Base-by-base conservation (phyloP, 2,797 vertebrate genomes). In the Phrynocephalus vlangalii region DNA sequence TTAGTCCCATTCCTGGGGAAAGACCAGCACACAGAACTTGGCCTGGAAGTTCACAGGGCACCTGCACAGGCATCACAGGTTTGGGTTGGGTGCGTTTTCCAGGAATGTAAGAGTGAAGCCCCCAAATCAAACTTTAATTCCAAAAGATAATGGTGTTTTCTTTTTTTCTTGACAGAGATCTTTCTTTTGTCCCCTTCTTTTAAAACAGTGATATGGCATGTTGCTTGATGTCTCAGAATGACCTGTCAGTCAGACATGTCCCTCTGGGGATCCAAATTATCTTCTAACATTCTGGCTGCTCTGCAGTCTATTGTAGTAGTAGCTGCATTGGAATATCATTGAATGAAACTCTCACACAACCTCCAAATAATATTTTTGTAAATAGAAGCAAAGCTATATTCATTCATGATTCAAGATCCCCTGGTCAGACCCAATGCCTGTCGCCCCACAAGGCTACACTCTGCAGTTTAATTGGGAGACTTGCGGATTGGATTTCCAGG, bases 261-360 rank as follows among this genome's bases (percentile, higher is more conserved):
- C 92, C 90, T 93, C 90, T 86, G 94, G 92, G 87, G 81, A 93
- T 93, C 86, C 86, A 82, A 88, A 77, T 89, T 77, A 85, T 86
- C 79, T 0, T n/a, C 75, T 82, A 91, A 0, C 90, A 93, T 94
- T 92, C 94, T 91, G 94, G 91, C 94, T 94, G 92, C 75, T 48
- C 50, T 67, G 44, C 22, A 48, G 22, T 94, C 92, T 93, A 90
- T 87, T 91, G 91, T 91, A 92, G 93, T 91, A 93, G 93, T 91
- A 93, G n/a, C n/a, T 24, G 13, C 16, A 15, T 18, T 68, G 26
- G 28, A 56, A 80, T 48, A 9, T 15, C 10, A n/a, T 24, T 72
- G 80, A 79, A 63, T 50, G 56, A 28, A 60, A 80, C 56, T 16
- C n/a, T 30, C 26, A 72, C 33, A 28, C 10, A 26, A 44, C 63